Evolutionary conservation across 2,888 invertebrate species (phyloP).

Genomic region (Vanessa cardui): DNA sequence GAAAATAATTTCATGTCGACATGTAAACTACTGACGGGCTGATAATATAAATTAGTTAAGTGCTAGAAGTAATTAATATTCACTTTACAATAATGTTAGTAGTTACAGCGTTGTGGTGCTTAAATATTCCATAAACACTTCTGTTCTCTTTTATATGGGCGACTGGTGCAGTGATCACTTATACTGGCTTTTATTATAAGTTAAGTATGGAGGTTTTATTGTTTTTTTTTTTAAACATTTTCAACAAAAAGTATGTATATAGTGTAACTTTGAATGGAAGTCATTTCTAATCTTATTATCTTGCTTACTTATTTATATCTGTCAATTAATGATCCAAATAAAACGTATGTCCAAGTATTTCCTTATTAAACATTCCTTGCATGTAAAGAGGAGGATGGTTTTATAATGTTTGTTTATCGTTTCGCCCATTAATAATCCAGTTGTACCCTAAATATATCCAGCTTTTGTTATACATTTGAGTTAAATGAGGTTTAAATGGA

Average conservation of each 20-base stretch:
- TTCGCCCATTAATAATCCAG: background rate
- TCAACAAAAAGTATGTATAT: too few relatives aligned
- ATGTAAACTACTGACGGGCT: background rate
- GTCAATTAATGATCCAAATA: too few relatives aligned
- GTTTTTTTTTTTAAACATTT: too few relatives aligned
- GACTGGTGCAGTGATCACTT: too few relatives aligned
- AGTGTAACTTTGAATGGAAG: too few relatives aligned
- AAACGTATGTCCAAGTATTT: too few relatives aligned
- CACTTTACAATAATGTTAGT: background rate
- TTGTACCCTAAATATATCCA: background rate
- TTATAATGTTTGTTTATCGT: background rate
- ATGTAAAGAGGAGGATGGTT: background rate
- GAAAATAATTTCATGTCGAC: background rate
- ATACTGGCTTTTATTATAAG: too few relatives aligned
- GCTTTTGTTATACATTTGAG: background rate
- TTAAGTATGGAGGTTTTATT: too few relatives aligned
- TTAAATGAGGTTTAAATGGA: slow-evolving; percentile 5
- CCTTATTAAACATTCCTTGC: background rate
- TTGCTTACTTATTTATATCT: too few relatives aligned
- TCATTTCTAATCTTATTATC: too few relatives aligned
- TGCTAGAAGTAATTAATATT: background rate
- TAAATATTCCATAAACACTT: background rate
- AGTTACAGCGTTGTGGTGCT: background rate
- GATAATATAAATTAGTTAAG: background rate
- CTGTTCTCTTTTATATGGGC: too few relatives aligned